Conservation (phyloP, 2,113 vertebrate genomes). For the Prionailurus bengalensis region DNA sequence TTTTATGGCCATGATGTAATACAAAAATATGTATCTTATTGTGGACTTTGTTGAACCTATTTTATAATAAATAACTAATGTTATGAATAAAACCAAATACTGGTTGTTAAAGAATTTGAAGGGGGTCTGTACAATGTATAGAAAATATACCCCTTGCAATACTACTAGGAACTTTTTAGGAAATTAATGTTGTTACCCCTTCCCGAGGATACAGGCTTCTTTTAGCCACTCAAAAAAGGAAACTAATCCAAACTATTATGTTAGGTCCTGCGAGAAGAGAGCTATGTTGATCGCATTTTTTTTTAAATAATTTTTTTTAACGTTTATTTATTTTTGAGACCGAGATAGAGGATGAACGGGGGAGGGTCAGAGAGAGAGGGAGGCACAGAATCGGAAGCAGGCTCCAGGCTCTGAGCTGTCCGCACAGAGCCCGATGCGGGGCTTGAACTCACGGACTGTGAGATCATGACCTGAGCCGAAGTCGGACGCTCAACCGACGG, state of each 20-base stretch:
- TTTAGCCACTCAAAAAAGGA: background rate
- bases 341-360: too few relatives aligned
- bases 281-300: background rate
- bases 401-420: too few relatives aligned
- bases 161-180: background rate
- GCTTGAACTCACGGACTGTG: too few relatives aligned
- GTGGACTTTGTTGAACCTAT: background rate
- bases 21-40: background rate
- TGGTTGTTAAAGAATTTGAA: background rate
- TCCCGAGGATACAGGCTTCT: background rate
- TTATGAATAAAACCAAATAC: background rate
- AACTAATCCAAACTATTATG: background rate
- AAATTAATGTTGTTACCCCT: background rate
- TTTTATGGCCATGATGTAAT: background rate
- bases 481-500: accelerated
- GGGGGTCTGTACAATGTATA: background rate
- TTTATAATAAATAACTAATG: background rate
- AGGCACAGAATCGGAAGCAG: too few relatives aligned
- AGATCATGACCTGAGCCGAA: too few relatives aligned
- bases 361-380: too few relatives aligned
- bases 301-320: too few relatives aligned
- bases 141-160: background rate
- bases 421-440: too few relatives aligned
- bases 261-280: background rate
- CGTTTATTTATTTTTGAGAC: too few relatives aligned